A percentile compares a stretch with the other conserved stretches of the same genome.
Evolutionary conservation across 2,888 invertebrate genomes (phyloP).

Genomic region (Cryptus armator): DNA sequence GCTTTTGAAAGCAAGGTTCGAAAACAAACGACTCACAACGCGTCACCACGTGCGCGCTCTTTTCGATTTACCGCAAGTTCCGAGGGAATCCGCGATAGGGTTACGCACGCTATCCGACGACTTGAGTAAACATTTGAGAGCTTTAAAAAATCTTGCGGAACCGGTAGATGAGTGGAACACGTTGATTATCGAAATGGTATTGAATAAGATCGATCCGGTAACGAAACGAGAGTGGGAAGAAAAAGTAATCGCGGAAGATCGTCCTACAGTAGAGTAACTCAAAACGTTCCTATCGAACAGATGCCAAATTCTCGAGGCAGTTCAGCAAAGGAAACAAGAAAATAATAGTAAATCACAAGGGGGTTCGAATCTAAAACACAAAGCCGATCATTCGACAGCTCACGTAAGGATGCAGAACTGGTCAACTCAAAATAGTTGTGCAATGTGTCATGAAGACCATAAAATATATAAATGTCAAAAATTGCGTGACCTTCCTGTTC

Average conservation of each 20-base stretch:
- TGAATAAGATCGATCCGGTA: conserved; percentile 8
- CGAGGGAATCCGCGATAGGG: conserved; percentile 19
- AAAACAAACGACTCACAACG: conserved; percentile 8
- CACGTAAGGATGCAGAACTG: not conserved
- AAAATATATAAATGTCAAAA: conserved; percentile 33
- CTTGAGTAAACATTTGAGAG: conserved; percentile 9
- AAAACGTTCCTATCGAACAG: not conserved
- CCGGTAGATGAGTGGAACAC: conserved; percentile 50
- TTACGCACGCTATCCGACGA: conserved; percentile 42
- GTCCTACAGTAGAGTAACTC: not conserved
- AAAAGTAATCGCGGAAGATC: conserved; percentile 17
- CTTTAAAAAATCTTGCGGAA: conserved; percentile 39
- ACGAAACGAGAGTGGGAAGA: conserved; percentile 52
- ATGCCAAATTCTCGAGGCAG: conserved; percentile 28
- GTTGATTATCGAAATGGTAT: conserved; percentile 25
- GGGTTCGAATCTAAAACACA: not conserved
- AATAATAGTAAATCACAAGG: not conserved
- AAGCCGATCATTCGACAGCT: not conserved
- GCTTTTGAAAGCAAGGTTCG: too few relatives aligned
- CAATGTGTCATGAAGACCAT: conserved; percentile 36
- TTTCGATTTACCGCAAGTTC: conserved; percentile 24
- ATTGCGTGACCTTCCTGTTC: conserved; percentile 24
- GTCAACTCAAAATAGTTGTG: conserved; percentile 25
- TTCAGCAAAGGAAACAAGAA: not conserved
- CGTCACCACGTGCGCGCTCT: conserved; percentile 39